Percentiles rank a stretch among this genome's conserved stretches.
These are phyloP conservation scores for Tyrophagus putrescentiae DNA, from an alignment of 1,140 invertebrate species.

Conservation along the genomic window DNA sequence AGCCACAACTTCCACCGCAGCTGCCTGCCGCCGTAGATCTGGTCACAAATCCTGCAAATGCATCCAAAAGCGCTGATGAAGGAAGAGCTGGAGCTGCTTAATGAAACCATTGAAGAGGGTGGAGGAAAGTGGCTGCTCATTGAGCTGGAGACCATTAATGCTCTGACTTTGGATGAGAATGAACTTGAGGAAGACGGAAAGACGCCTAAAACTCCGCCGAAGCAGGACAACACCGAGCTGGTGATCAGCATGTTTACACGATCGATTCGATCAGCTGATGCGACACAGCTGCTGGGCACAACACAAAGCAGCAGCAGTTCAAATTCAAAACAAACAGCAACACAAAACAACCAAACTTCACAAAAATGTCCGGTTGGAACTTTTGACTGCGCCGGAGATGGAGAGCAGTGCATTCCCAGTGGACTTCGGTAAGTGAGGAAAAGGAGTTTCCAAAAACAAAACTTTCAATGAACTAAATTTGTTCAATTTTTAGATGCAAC, in stretches of 20 bases:
- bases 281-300: too few relatives aligned
- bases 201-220: background rate
- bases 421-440: constrained; percentile 7
- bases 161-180: background rate
- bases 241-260: constrained; percentile 1
- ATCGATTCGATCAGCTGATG: too few relatives aligned
- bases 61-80: background rate
- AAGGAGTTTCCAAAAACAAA: constrained; percentile 9
- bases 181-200: background rate
- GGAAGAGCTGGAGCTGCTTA: constrained; percentile 9
- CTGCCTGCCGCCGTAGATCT: constrained; percentile 2
- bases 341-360: background rate
- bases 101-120: background rate
- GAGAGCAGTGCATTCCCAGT: constrained; percentile 12
- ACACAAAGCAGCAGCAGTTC: too few relatives aligned
- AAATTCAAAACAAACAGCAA: background rate
- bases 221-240: background rate
- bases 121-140: constrained; percentile 2
- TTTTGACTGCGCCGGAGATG: constrained; percentile 17
- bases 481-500: constrained; percentile 14
- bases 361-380: constrained; percentile 14
- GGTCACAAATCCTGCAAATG: constrained; percentile 9
- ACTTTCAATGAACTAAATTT: too few relatives aligned
- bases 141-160: constrained; percentile 16
- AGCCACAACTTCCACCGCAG: too few relatives aligned